Percentiles rank a stretch among this genome's conserved stretches.
phyloP scores from a whole-genome alignment of 2,797 vertebrate species.

The Balearica regulorum region DNA sequence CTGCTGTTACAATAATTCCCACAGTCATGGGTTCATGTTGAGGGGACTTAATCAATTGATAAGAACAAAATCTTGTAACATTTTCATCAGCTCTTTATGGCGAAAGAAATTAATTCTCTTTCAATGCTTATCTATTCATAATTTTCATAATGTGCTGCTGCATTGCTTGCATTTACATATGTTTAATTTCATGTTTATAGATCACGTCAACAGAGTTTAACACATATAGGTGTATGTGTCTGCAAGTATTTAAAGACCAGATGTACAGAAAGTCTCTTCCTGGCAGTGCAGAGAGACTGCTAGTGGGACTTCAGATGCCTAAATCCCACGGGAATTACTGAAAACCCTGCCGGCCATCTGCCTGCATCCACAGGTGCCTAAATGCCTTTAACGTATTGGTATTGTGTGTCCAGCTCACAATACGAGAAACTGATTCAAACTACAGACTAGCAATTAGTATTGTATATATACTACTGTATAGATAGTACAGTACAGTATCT shows the following conservation, averaged over 20 bases:
- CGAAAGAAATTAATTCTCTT: slow-evolving; percentile 22
- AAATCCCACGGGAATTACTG: neutral
- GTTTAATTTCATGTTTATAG: neutral
- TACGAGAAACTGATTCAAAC: neutral
- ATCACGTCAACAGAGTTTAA: neutral
- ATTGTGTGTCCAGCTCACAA: neutral
- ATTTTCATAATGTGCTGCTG: neutral
- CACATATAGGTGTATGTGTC: neutral
- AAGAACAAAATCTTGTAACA: slow-evolving; percentile 13
- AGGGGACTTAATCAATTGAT: neutral
- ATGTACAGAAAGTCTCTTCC: neutral
- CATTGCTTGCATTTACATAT: neutral
- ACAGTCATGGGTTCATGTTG: neutral
- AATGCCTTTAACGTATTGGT: neutral
- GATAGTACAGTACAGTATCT: neutral
- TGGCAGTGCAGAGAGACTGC: neutral
- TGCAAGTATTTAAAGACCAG: slow-evolving; percentile 13
- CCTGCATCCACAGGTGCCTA: neutral
- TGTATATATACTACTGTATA: neutral
- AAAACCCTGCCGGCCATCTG: neutral
- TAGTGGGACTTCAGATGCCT: neutral
- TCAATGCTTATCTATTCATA: neutral
- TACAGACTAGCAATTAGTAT: neutral
- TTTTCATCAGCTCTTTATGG: slow-evolving; percentile 6
- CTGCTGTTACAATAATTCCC: neutral